Base-by-base conservation (phyloP, 2,113 vertebrate species). In the Gymnorhina tibicen region DNA sequence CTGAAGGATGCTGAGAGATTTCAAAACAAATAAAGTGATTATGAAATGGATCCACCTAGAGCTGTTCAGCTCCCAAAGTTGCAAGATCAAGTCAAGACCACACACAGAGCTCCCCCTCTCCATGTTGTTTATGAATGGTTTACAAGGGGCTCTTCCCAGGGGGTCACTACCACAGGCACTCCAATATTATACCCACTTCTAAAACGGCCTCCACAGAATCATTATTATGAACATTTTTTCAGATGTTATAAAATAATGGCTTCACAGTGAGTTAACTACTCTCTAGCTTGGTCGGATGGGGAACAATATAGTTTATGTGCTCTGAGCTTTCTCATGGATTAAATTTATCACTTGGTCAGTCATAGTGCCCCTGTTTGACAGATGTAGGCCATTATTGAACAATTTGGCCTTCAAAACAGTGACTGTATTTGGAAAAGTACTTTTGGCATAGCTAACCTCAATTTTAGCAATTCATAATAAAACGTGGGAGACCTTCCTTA, bases 321-420 rank as follows among this genome's bases (percentile, higher is more conserved):
- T 94, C 72, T 86, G 95, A 94, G 93, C 93, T 94, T 94, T 96
- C 92, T 92, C 79, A 35, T 94, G 93, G 93, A 96, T 96, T 95
- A 91, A 88, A 96, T 95, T 95, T 95, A 96, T 96, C 93, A 56
- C 87, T 88, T 94, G 95, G 92, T 97, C 95, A 94, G 79, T 94
- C 72, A 90, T 89, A 94, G 35, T 78, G 95, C 93, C 93, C 83
- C 93, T 94, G 93, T 95, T 96, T 95, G 92, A 91, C 92, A 95
- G 90, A 92, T 93, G 79, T 83, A 86, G 91, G 68, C 60, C 76
- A 88, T 97, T 96, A 88, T 64, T 83, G 85, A 95, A 91, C 68
- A 86, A 86, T 95, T 93, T 96, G 95, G 85, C 95, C 82, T 89
- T 83, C 72, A 74, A 91, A 97, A 90, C 44, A 88, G 72, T 42